Evolutionary conservation across 2,888 invertebrate genomes (phyloP).

Genomic region (Amphipyra tragopoginis): DNA sequence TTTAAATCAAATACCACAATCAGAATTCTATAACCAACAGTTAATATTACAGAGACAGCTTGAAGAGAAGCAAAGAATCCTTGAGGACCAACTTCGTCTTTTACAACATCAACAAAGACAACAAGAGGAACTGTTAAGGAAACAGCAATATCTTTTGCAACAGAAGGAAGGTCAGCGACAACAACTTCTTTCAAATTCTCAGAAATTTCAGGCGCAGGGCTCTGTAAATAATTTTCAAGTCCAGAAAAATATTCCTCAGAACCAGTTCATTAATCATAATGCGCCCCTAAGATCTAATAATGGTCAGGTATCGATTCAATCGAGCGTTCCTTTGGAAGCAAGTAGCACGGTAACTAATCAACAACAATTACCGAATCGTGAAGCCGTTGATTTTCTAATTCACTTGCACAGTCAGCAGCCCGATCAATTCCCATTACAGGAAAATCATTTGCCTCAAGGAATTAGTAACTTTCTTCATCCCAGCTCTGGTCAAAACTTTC

Average conservation of each 20-base stretch:
- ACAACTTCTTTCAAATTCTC: constrained; percentile 74
- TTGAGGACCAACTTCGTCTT: constrained; percentile 92
- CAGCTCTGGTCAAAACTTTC: constrained; percentile 70
- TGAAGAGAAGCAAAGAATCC: constrained; percentile 92
- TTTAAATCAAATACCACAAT: constrained; percentile 64
- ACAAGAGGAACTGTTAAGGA: constrained; percentile 92
- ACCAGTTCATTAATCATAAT: constrained; percentile 72
- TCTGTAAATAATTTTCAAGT: constrained; percentile 76
- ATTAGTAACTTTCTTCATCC: constrained; percentile 82
- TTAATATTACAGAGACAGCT: constrained; percentile 84
- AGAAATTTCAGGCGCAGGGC: constrained; percentile 74
- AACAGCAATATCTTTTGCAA: constrained; percentile 90
- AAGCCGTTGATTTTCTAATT: constrained; percentile 88
- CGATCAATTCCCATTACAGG: constrained; percentile 84
- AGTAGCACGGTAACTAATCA: constrained; percentile 80
- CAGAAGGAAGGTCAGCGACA: constrained; percentile 84
- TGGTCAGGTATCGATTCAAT: constrained; percentile 85
- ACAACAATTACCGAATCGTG: constrained; percentile 90
- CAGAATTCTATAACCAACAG: constrained; percentile 79
- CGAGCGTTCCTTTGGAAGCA: constrained; percentile 81
- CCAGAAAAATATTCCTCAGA: constrained; percentile 75
- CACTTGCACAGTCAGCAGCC: constrained; percentile 83
- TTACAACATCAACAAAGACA: constrained; percentile 92
- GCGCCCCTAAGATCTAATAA: constrained; percentile 70
- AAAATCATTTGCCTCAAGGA: constrained; percentile 86